Base-by-base conservation (phyloP, 92 coral and sea anemone species). In the Epizoanthus scotinus region DNA sequence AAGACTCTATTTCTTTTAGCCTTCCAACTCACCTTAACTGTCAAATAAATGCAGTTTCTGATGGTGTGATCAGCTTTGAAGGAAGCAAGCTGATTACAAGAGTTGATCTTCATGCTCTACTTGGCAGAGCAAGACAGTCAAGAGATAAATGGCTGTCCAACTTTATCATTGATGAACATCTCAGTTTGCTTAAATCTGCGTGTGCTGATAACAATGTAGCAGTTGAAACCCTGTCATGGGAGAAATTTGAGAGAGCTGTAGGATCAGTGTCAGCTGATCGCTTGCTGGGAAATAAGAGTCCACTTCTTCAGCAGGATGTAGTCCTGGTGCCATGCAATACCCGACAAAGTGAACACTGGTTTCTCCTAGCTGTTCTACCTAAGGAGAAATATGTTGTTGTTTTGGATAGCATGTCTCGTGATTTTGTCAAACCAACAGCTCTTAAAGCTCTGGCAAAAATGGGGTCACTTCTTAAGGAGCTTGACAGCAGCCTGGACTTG, bases 181-280 rank as follows among this genome's bases (percentile, higher is more conserved):
- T 89, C 8, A 40, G 81, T 21, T 63, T 89, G 65, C 67, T 82
- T 49, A 82, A 78, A 71, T 82, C 81, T 82, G 58, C 81, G 42
- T 49, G 84, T 61, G 77, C 83, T 52, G 65, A 13, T 20, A 26
- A 13, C 38, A 63, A 71, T 73, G 15, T 77, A 29, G 79, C 62
- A 70, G 89, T 82, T 34, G 71, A 77, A n/a, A n/a, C n/a, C n/a
- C n/a, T n/a, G n/a, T n/a, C 83, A 28, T 86, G 93, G 88, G 90
- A 89, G 83, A 79, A 18, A 18, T 86, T 89, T 67, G 90, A 86
- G 77, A 86, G 81, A 65, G 84, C 71, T 3, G 87, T 86, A 3
- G 86, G 86, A 80, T 17, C 74, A 64, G 73, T 79, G 29, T 62
- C 83, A 55, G 85, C 83, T 52, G 40, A 71, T 18, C 54, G 31